These are phyloP conservation scores for Ophioninae sp. DNA, from an alignment of 2,888 invertebrate genomes.

Conservation along the genomic window DNA sequence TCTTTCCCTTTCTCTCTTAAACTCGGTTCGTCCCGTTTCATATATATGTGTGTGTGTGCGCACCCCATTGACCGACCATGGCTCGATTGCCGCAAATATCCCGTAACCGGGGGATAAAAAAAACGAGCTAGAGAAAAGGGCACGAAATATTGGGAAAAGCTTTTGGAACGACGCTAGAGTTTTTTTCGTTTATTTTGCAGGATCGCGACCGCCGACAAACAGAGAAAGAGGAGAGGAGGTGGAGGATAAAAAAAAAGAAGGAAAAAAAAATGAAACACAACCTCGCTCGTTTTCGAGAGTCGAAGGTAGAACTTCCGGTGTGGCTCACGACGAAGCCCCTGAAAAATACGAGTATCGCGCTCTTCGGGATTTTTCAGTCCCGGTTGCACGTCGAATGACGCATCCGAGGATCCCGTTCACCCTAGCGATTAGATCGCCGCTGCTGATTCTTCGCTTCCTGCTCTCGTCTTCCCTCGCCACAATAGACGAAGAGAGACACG, in stretches of 20 bases:
- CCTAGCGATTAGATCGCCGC: neutral
- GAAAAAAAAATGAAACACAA: neutral
- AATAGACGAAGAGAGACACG: neutral
- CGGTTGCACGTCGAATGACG: neutral
- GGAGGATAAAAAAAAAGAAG: neutral
- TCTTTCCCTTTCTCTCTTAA: conserved; percentile 31
- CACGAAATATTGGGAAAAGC: neutral
- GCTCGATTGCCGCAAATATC: neutral
- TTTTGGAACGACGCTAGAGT: neutral
- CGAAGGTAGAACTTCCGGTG: neutral
- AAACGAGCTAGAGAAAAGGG: neutral
- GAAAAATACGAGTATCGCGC: neutral
- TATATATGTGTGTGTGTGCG: neutral
- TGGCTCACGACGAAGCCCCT: neutral
- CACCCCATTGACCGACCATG: neutral
- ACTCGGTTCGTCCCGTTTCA: neutral
- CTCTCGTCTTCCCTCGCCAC: conserved; percentile 35
- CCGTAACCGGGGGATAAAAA: neutral
- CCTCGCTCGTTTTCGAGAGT: neutral
- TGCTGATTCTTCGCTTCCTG: neutral
- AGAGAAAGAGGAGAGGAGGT: neutral
- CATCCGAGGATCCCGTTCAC: neutral
- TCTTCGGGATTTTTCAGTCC: neutral
- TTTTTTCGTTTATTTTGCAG: neutral
- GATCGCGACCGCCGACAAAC: neutral